Percentiles rank a stretch among this genome's conserved stretches.
phyloP scores from a whole-genome alignment of 1,140 invertebrate genomes.

The Parapsyche elsis region DNA sequence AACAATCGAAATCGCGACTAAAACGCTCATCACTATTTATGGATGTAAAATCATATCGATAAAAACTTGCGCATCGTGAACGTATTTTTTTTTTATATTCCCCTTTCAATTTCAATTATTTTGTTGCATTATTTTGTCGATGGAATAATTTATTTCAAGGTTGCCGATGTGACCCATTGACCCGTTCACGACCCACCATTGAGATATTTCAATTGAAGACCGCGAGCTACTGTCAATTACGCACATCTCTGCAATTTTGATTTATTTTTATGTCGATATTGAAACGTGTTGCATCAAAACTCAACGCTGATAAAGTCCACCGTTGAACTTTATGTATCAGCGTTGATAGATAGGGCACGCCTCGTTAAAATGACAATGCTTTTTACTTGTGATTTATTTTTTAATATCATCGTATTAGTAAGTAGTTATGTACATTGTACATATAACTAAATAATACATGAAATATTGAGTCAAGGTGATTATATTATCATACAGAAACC shows the following conservation, averaged over 20 bases:
- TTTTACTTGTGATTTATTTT: not conserved
- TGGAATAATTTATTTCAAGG: not conserved
- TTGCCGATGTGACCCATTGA: not conserved
- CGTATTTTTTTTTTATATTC: not conserved
- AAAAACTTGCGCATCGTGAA: conserved; percentile 1
- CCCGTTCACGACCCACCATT: not conserved
- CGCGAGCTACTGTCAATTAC: no score
- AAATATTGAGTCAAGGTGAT: not conserved
- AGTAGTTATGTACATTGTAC: not conserved
- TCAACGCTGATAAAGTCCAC: not conserved
- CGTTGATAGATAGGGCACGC: no score
- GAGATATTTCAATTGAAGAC: not conserved
- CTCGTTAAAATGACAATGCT: not conserved
- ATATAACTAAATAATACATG: not conserved
- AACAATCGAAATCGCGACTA: not conserved
- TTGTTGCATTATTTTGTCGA: not conserved
- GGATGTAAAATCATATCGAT: not conserved
- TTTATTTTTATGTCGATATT: no score
- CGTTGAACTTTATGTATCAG: not conserved
- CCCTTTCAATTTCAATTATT: conserved; percentile 22
- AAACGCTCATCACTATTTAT: not conserved
- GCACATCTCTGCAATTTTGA: no score
- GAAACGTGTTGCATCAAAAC: no score
- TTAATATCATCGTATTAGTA: not conserved
- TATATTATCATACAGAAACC: not conserved